Base-by-base conservation (phyloP, 2,888 invertebrate species). In the Villa cingulata region DNA sequence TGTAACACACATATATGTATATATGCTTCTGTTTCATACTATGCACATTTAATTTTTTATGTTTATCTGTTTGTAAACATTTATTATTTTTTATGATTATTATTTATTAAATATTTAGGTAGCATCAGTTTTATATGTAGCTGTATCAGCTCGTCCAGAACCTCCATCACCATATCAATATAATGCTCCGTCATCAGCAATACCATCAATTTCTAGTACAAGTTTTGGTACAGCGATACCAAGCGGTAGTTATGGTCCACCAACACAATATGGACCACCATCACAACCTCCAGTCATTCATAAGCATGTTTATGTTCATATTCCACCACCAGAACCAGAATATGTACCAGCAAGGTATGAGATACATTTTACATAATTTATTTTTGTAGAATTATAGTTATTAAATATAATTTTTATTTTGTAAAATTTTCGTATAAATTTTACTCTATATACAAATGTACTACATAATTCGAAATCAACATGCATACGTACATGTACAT, bases 291-390 rank as follows among this genome's bases (percentile, higher is more conserved):
- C 86, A 47, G 81, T 86, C 37, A 79, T 89, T 45, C 89, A 89
- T 70, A 90, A 90, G 64, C 89, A 89, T 64, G 88, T 90, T 15
- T 90, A 89, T 71, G 88, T 90, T 17, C 89, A 89, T 67, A 87
- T 89, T 17, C 88, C 89, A 43, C 89, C 88, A 48, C 87, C 88
- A 59, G 88, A 89, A 67, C 83, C 82, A 29, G 87, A 87, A 60
- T 76, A 81, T 61, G 78, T 77, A 36, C 75, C 79, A 18, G 78
- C 83, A 18, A 81, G 75, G 62, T 78, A 64, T 63, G n/a, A n/a
- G n/a, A n/a, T 6, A 34, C 10, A 34, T 27, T 27, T 27, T 27
- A 27, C 2, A 27, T n/a, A n/a, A n/a, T n/a, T n/a, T n/a, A n/a
- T n/a, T n/a, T n/a, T n/a, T n/a, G n/a, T n/a, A n/a, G n/a, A n/a